phyloP scores from a whole-genome alignment of 1,140 invertebrate genomes.

The Oryzaephilus surinamensis region DNA sequence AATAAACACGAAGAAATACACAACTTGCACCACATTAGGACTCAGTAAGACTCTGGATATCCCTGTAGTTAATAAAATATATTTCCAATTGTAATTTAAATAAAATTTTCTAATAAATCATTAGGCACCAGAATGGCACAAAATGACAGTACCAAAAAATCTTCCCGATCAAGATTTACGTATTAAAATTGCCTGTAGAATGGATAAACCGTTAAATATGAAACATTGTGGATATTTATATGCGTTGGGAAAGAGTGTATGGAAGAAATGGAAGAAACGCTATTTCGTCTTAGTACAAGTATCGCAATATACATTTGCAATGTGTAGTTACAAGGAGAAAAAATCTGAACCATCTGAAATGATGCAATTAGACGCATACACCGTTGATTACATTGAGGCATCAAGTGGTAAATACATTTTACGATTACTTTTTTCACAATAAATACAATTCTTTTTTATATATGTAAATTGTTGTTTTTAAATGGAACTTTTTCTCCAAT shows the following conservation, averaged over 20 bases:
- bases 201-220: slow-evolving; percentile 99
- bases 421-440: background rate
- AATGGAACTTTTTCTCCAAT: no score
- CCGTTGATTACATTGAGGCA: slow-evolving; percentile 97
- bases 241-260: slow-evolving; percentile 91
- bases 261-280: slow-evolving; percentile 99
- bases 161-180: slow-evolving; percentile 87
- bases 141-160: slow-evolving; percentile 92
- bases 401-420: slow-evolving; percentile 56
- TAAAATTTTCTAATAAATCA: background rate
- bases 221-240: slow-evolving; percentile 92
- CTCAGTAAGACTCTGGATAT: no score
- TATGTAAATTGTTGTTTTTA: no score
- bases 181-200: slow-evolving; percentile 95
- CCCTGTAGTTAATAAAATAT: background rate
- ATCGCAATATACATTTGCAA: slow-evolving; percentile 99
- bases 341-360: slow-evolving; percentile 98
- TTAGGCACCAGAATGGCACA: slow-evolving; percentile 92
- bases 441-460: slow-evolving; percentile 1
- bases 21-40: no score
- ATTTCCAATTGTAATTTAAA: background rate
- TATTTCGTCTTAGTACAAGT: slow-evolving; percentile 99
- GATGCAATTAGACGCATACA: slow-evolving; percentile 98
- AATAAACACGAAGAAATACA: no score
- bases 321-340: slow-evolving; percentile 99